Percentiles rank a stretch among this genome's conserved stretches.
Evolutionary conservation across 2,797 vertebrate genomes (phyloP).

Genomic region (Hybognathus amarus): DNA sequence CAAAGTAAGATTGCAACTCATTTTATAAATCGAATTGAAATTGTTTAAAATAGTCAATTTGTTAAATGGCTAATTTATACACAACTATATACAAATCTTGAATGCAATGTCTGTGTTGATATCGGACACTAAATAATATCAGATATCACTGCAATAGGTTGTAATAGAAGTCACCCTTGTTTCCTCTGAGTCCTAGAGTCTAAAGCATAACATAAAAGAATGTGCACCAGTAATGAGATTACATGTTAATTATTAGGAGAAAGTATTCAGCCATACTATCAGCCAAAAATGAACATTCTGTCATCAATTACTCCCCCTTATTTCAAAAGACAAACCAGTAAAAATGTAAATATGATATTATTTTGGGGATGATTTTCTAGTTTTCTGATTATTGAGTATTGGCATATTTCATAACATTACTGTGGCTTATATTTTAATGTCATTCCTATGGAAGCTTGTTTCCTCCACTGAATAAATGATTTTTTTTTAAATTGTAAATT

Average conservation of each 20-base stretch:
- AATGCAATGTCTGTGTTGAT: neutral
- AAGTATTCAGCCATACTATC: too few relatives aligned
- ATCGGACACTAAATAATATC: neutral
- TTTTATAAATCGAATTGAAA: neutral
- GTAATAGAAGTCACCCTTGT: neutral
- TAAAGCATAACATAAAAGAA: too few relatives aligned
- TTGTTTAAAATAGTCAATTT: neutral
- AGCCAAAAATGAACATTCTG: neutral
- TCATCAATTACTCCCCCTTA: neutral
- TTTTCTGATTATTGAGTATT: neutral
- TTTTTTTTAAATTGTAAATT: too few relatives aligned
- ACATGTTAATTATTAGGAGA: neutral
- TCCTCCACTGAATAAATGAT: too few relatives aligned
- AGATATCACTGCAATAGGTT: neutral
- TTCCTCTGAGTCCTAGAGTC: neutral
- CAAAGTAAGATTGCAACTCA: slow-evolving; percentile 64
- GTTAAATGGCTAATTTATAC: neutral
- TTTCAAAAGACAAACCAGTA: neutral
- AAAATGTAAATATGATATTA: neutral
- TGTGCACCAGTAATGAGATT: neutral
- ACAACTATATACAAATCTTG: neutral
- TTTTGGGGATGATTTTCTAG: neutral
- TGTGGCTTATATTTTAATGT: neutral
- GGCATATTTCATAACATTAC: neutral
- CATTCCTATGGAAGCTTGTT: too few relatives aligned